phyloP scores from a whole-genome alignment of 2,797 vertebrate species.

The Sebastes minor region DNA sequence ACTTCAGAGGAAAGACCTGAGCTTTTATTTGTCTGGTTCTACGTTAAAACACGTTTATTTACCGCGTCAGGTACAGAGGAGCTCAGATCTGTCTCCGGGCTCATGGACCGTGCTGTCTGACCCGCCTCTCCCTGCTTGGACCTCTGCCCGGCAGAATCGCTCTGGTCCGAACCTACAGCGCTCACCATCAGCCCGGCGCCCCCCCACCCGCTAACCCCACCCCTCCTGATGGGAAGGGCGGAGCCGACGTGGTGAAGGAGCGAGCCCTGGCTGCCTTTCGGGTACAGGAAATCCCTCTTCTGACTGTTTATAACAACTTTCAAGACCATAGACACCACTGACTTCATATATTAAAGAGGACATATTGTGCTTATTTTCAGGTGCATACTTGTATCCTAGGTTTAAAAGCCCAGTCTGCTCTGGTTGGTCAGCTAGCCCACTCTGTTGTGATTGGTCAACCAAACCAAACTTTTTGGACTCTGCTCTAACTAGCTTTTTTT shows the following conservation, averaged over 20 bases:
- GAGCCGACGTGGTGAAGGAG: constrained; percentile 65
- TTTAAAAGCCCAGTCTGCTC: no score
- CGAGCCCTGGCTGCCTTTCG: constrained; percentile 64
- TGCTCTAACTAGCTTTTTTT: no score
- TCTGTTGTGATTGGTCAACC: no score
- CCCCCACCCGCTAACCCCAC: constrained; percentile 3
- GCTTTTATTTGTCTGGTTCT: not conserved
- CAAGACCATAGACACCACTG: not conserved
- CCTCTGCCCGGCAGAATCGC: constrained; percentile 56
- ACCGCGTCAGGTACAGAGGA: constrained; percentile 76
- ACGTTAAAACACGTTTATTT: not conserved
- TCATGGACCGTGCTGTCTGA: constrained; percentile 71
- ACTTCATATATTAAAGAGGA: no score
- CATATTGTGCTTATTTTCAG: no score
- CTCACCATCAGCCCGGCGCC: constrained; percentile 62
- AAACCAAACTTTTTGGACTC: no score
- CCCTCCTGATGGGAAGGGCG: constrained; percentile 60
- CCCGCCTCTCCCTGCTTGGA: constrained; percentile 56
- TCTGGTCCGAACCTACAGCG: constrained; percentile 76
- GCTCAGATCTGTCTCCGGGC: constrained; percentile 66
- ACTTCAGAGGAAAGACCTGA: not conserved
- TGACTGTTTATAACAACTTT: not conserved
- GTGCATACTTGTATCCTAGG: no score
- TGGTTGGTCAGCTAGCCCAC: no score
- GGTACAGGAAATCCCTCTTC: constrained; percentile 33